A percentile compares a stretch with the other conserved stretches of the same genome.
Conservation (phyloP, 2,797 vertebrate genomes). For the Oophaga sylvatica region DNA sequence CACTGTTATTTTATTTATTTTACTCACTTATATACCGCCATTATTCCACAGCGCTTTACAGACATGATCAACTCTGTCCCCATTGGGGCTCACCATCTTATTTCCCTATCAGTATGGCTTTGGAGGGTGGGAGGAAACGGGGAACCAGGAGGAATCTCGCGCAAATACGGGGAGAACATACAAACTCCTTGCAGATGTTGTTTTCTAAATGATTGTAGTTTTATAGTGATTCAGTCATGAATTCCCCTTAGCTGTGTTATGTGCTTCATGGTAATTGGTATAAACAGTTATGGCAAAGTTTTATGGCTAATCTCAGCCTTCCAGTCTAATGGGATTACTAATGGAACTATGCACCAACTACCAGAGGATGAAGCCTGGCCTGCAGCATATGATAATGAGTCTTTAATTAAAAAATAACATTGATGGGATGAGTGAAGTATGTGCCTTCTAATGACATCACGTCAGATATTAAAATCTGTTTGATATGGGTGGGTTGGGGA, state of each 20-base stretch:
- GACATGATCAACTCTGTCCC: too few species aligned
- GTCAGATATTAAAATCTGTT: slow-evolving; percentile 20
- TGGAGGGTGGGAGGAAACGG: too few species aligned
- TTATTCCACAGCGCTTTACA: too few species aligned
- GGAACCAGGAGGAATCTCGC: too few species aligned
- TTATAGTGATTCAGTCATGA: slow-evolving; percentile 17
- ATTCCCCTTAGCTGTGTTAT: slow-evolving; percentile 16
- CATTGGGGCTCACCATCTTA: too few species aligned
- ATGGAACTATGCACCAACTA: slow-evolving; percentile 10
- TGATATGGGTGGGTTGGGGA: slow-evolving; percentile 23
- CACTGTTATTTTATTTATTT: too few species aligned
- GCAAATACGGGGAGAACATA: too few species aligned
- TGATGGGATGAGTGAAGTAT: slow-evolving; percentile 20
- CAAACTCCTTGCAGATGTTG: too few species aligned
- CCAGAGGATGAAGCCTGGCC: slow-evolving; percentile 1
- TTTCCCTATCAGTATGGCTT: too few species aligned
- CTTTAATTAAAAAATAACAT: slow-evolving; percentile 37
- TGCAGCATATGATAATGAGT: slow-evolving; percentile 30
- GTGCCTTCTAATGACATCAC: slow-evolving; percentile 3
- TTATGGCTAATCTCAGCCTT: slow-evolving; percentile 19
- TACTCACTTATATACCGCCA: too few species aligned
- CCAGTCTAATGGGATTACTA: slow-evolving; percentile 15
- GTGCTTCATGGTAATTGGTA: slow-evolving; percentile 35
- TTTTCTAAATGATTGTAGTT: slow-evolving; percentile 14
- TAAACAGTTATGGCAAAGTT: slow-evolving; percentile 15